These are phyloP conservation scores for Yasuhikotakia modesta DNA, from an alignment of 2,797 vertebrate species.

Conservation along the genomic window DNA sequence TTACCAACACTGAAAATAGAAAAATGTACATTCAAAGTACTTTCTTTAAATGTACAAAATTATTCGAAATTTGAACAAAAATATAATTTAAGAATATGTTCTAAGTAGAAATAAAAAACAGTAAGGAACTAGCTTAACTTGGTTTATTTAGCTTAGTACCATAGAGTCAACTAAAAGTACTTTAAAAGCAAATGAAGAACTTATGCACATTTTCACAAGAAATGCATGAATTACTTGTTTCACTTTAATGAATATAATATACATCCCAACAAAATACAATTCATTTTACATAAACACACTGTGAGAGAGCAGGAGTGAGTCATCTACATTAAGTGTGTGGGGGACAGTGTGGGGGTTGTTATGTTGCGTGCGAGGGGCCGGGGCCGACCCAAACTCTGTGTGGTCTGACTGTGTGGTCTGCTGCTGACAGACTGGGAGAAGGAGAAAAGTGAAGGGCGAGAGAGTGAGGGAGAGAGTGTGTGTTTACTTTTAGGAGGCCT, in stretches of 20 bases:
- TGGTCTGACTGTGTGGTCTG: slow-evolving; percentile 97
- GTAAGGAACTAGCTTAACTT: too few relatives aligned
- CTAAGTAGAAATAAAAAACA: not conserved
- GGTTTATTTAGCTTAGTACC: not conserved
- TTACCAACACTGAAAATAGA: too few relatives aligned
- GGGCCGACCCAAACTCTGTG: slow-evolving; percentile 81
- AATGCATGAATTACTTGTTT: slow-evolving; percentile 7
- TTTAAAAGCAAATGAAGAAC: not conserved
- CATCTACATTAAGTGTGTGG: slow-evolving; percentile 56
- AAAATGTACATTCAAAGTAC: too few relatives aligned
- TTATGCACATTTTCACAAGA: slow-evolving; percentile 13
- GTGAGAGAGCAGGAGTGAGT: slow-evolving; percentile 20
- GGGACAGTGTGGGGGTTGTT: slow-evolving; percentile 83
- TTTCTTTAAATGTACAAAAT: not conserved
- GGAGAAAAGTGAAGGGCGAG: slow-evolving; percentile 45
- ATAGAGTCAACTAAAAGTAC: not conserved
- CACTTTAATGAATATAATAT: slow-evolving; percentile 31
- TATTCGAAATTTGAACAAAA: too few relatives aligned
- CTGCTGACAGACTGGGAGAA: slow-evolving; percentile 73
- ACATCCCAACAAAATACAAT: slow-evolving; percentile 38
- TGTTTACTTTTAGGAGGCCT: slow-evolving; percentile 76
- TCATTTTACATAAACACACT: slow-evolving; percentile 31
- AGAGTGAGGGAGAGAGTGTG: slow-evolving; percentile 50
- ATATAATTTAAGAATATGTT: not conserved
- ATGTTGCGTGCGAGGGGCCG: slow-evolving; percentile 88